Evolutionary conservation across 2,888 invertebrate species (phyloP).

Genomic region (Drosophila diplacantha): DNA sequence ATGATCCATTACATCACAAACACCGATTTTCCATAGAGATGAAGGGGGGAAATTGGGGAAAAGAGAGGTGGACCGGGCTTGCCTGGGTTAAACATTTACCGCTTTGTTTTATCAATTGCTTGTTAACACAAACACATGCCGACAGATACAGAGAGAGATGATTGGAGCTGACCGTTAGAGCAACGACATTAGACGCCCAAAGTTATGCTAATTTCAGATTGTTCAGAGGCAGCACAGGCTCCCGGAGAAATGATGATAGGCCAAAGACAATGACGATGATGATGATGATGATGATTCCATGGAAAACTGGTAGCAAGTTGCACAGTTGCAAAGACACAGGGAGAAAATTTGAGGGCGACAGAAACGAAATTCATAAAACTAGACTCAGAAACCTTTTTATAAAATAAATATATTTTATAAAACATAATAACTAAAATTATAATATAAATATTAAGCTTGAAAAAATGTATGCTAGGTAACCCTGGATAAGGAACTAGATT

Average conservation of each 20-base stretch:
- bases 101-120: slow-evolving; percentile 47
- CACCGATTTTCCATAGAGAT: slow-evolving; percentile 5
- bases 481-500: background rate
- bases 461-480: too few relatives aligned
- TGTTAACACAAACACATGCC: slow-evolving; percentile 37
- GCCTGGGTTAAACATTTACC: slow-evolving; percentile 35
- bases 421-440: too few relatives aligned
- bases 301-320: slow-evolving; percentile 46
- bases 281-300: slow-evolving; percentile 29
- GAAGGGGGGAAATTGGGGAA: background rate
- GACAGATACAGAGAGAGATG: slow-evolving; percentile 14
- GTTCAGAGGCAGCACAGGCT: slow-evolving; percentile 18
- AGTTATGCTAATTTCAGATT: slow-evolving; percentile 54
- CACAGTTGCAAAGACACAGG: slow-evolving; percentile 30
- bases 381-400: too few relatives aligned
- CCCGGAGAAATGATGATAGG: slow-evolving; percentile 21
- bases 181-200: slow-evolving; percentile 40
- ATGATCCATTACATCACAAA: slow-evolving; percentile 35
- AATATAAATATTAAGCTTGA: too few relatives aligned
- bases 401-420: too few relatives aligned
- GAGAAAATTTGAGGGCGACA: background rate
- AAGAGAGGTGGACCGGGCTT: background rate
- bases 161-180: slow-evolving; percentile 46
- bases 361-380: background rate
- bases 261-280: slow-evolving; percentile 26